These are phyloP conservation scores for Augiades crinisus DNA, from an alignment of 2,888 invertebrate species.

Conservation along the genomic window DNA sequence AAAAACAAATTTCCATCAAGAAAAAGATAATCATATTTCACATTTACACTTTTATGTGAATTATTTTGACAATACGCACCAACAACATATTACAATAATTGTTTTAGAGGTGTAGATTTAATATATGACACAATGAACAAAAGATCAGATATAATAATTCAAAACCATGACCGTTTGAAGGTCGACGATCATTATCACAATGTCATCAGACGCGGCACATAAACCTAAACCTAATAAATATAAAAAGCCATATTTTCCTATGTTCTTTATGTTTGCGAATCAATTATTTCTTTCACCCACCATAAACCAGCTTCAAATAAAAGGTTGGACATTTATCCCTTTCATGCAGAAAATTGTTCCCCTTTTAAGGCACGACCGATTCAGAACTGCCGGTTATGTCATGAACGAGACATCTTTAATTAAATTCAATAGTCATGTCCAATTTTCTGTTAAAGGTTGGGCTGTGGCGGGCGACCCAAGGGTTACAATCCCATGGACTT, in stretches of 20 bases:
- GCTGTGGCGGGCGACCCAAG: slow-evolving; percentile 46
- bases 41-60: background rate
- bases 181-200: too few species aligned
- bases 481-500: slow-evolving; percentile 49
- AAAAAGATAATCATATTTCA: too few species aligned
- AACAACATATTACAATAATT: background rate
- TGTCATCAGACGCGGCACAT: too few species aligned
- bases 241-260: background rate
- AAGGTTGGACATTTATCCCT: slow-evolving; percentile 15
- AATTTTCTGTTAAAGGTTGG: slow-evolving; percentile 52
- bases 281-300: background rate
- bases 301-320: background rate
- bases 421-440: slow-evolving; percentile 52
- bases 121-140: background rate
- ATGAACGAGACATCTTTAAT: slow-evolving; percentile 35
- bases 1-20: too few species aligned
- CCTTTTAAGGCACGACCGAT: slow-evolving; percentile 23
- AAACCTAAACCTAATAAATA: too few species aligned
- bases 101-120: background rate
- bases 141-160: background rate
- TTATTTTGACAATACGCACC: background rate
- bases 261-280: background rate
- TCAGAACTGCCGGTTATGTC: slow-evolving; percentile 21
- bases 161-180: slow-evolving; percentile 7
- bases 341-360: slow-evolving; percentile 17